Evolutionary conservation across 2,797 vertebrate genomes (phyloP), one percentile per base, ranked within the genome.

Genomic region (Yasuhikotakia modesta): DNA sequence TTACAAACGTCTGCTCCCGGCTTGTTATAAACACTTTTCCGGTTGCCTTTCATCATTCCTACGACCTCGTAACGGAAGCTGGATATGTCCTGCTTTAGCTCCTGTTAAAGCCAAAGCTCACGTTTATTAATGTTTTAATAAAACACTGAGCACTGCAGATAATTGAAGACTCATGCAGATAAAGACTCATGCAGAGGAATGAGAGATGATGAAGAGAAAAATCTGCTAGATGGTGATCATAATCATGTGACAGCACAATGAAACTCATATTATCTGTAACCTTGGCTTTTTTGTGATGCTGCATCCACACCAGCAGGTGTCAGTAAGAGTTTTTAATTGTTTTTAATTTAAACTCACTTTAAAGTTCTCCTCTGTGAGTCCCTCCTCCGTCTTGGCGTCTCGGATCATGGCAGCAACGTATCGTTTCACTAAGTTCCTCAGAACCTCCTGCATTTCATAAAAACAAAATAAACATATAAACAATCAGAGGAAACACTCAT

Each of bases 341-440:
- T n/a, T n/a, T n/a, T n/a, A n/a, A n/a, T n/a, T n/a, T 48, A 68
- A 69, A 30, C 65, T 60, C 32, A 86, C 97, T 95, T 99, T 99
- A 83, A 99, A 99, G 90, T 99, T 99, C 83, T 99, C 98, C 80
- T 99, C 98, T 0, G 98, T 99, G 80, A 99, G 87, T 22, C 97
- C 98, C 84, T 97, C 97, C 78, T 99, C 97, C 12, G 96, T 99
- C 91, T 98, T 99, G 70, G 96, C 97, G 82, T 99, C 96, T 92
- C 98, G 94, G 86, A 99, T 99, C 97, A 99, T 99, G n/a, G 98
- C 97, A 0, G 98, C 98, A 50, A 99, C 97, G 0, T 99, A 99
- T 16, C 98, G 93, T 86, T 99, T 99, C 79, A 99, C 96, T 85
- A 99, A 87, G 86, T 98, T 99, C 89, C 94, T 94, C 91, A 99